Evolutionary conservation across 1,140 invertebrate species (phyloP).

Genomic region (Chelonus insularis): DNA sequence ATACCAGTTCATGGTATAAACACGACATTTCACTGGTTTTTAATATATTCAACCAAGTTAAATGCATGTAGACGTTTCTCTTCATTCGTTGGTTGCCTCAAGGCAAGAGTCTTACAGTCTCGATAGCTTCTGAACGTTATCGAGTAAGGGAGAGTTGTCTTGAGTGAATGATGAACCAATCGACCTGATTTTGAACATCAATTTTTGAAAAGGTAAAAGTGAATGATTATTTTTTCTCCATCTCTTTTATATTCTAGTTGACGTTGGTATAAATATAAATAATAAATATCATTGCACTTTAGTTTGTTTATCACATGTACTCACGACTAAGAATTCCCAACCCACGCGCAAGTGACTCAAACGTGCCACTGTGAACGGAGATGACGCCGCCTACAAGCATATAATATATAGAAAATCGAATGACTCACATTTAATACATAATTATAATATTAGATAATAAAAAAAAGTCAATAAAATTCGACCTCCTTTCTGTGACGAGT

Average conservation of each 20-base stretch:
- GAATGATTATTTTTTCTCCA: no score
- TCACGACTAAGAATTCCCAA: neutral
- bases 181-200: neutral
- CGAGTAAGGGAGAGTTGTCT: conserved; percentile 10
- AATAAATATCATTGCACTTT: no score
- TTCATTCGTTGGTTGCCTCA: neutral
- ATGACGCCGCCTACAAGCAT: neutral
- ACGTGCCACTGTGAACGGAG: neutral
- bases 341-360: neutral
- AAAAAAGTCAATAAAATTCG: neutral
- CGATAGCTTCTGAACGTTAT: conserved; percentile 22
- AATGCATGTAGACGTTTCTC: neutral
- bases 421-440: neutral
- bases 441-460: neutral
- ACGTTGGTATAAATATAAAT: no score
- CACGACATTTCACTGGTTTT: conserved; percentile 18
- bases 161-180: conserved; percentile 18
- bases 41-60: conserved; percentile 12
- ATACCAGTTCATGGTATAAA: conserved; percentile 16
- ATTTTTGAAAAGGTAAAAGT: neutral
- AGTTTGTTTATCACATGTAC: neutral
- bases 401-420: neutral
- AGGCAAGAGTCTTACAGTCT: neutral
- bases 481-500: no score
- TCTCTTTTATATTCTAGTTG: no score